Evolutionary conservation across 2,888 invertebrate species (phyloP).

Genomic region (Steinernema scapterisci): DNA sequence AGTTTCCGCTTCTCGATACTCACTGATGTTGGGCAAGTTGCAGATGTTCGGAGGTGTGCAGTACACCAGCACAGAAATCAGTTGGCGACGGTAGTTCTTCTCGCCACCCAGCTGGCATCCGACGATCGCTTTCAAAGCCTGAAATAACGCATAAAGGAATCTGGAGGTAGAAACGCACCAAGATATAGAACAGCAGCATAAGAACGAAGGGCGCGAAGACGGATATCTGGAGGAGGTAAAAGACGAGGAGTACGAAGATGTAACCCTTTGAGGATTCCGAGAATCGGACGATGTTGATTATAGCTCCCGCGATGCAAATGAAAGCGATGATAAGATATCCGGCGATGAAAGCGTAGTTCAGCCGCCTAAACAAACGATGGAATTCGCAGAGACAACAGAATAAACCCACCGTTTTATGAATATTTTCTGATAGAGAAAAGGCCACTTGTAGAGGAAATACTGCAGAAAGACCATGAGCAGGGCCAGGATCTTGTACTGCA

Average conservation of each 20-base stretch:
- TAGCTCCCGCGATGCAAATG: no score
- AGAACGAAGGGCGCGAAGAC: not conserved
- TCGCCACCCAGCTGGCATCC: not conserved
- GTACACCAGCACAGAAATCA: conserved; percentile 5
- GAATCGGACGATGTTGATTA: no score
- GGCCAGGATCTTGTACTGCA: conserved; percentile 9
- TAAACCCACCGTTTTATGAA: not conserved
- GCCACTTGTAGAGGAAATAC: conserved; percentile 4
- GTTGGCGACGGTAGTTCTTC: not conserved
- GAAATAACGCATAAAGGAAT: not conserved
- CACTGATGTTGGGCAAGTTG: conserved; percentile 7
- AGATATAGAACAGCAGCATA: not conserved
- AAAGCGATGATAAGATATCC: no score
- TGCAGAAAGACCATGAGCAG: conserved; percentile 6
- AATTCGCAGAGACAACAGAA: no score
- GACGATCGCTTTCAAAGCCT: not conserved
- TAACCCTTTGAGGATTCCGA: no score
- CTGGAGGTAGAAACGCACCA: not conserved
- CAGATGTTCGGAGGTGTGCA: conserved; percentile 14
- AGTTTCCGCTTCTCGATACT: no score
- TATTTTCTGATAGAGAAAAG: not conserved
- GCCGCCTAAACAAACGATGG: no score
- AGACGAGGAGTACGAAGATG: no score
- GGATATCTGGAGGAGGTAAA: no score
- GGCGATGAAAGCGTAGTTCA: no score